These are phyloP conservation scores for human DNA, from an alignment of 2,113 vertebrate species.

Conservation along the genomic window GRCh38 chr14:62712001-62712500, in stretches of 20 bases:
- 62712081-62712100: neutral
- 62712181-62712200: neutral
- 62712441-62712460: neutral
- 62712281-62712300: neutral
- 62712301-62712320: neutral
- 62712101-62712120: neutral
- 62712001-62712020: fast-evolving
- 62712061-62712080: neutral
- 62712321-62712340: neutral
- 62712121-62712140: neutral
- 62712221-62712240: neutral
- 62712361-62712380: neutral
- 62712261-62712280: neutral
- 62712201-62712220: neutral
- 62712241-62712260: neutral
- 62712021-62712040: neutral
- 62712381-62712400: neutral
- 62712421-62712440: neutral
- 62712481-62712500: neutral
- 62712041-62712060: neutral
- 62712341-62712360: neutral
- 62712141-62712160: neutral
- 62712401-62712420: neutral
- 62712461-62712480: neutral
- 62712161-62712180: neutral